These are phyloP conservation scores for Odiellus spinosus DNA, from an alignment of 2,888 invertebrate genomes.

Conservation along the genomic window DNA sequence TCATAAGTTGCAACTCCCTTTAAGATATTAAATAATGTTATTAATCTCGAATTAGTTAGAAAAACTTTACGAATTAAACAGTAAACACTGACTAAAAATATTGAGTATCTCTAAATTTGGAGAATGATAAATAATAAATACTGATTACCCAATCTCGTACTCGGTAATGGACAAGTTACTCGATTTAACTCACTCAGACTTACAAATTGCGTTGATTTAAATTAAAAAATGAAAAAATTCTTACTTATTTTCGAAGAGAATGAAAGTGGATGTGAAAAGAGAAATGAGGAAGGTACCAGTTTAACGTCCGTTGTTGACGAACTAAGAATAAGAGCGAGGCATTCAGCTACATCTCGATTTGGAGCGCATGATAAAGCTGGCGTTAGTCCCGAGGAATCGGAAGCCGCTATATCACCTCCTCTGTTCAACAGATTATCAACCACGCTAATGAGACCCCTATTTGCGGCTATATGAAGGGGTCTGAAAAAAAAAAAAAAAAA, in stretches of 20 bases:
- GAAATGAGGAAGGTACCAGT: not conserved
- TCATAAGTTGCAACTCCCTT: too few relatives aligned
- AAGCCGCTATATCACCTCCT: conserved; percentile 41
- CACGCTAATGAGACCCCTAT: conserved; percentile 43
- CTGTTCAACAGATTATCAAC: conserved; percentile 41
- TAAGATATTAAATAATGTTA: too few relatives aligned
- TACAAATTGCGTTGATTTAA: too few relatives aligned
- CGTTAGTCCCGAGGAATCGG: conserved; percentile 39
- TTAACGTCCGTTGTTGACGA: conserved; percentile 21
- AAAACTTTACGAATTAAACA: too few relatives aligned
- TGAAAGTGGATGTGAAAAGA: not conserved
- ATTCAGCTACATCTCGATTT: conserved; percentile 42
- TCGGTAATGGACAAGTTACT: too few relatives aligned
- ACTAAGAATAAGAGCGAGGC: conserved; percentile 36
- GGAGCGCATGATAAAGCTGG: conserved; percentile 48
- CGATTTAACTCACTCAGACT: too few relatives aligned
- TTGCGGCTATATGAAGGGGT: conserved; percentile 44
- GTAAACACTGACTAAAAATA: too few relatives aligned
- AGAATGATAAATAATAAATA: too few relatives aligned
- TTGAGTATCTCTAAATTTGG: too few relatives aligned
- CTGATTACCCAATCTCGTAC: too few relatives aligned
- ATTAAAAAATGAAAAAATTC: not conserved
- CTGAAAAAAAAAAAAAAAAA: conserved; percentile 25
- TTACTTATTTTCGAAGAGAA: not conserved
- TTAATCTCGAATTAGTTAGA: too few relatives aligned